Percentiles rank a stretch among this genome's conserved stretches.
phyloP scores from a whole-genome alignment of 2,113 vertebrate species.

The Trichomycterus rosablanca region DNA sequence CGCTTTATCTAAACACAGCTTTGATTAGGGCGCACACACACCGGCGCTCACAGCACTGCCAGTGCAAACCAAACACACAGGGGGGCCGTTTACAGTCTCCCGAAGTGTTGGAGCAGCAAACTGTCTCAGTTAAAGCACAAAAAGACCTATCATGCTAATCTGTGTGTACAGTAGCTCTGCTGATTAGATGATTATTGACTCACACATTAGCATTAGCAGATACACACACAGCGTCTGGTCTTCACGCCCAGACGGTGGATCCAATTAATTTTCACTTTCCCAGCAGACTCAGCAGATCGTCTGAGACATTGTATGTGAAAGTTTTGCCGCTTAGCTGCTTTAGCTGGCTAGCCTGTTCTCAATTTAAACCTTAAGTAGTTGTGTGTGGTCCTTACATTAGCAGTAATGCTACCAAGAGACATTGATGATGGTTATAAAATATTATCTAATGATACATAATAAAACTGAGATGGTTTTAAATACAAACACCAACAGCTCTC shows the following conservation, averaged over 20 bases:
- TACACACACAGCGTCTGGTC: neutral
- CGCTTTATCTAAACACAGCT: constrained; percentile 46
- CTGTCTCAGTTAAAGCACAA: constrained; percentile 3
- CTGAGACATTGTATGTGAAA: too few species aligned
- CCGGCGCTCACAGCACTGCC: neutral
- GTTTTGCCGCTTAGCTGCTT: too few species aligned
- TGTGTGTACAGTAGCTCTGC: constrained; percentile 24
- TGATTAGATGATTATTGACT: constrained; percentile 15
- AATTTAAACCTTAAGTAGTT: too few species aligned
- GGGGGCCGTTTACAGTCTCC: constrained; percentile 20
- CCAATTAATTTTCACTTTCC: too few species aligned
- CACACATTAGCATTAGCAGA: constrained; percentile 2
- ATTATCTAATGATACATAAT: too few species aligned
- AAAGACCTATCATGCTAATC: neutral
- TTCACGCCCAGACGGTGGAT: neutral
- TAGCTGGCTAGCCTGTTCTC: too few species aligned
- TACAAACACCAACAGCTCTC: too few species aligned
- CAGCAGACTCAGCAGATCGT: too few species aligned
- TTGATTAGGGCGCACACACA: constrained; percentile 41
- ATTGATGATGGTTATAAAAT: too few species aligned
- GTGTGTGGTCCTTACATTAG: too few species aligned
- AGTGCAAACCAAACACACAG: constrained; percentile 9
- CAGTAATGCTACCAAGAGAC: too few species aligned
- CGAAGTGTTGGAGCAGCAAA: constrained; percentile 23
- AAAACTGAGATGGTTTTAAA: too few species aligned